These are phyloP conservation scores for Corythucha ciliata DNA, from an alignment of 2,888 invertebrate species.

Conservation along the genomic window DNA sequence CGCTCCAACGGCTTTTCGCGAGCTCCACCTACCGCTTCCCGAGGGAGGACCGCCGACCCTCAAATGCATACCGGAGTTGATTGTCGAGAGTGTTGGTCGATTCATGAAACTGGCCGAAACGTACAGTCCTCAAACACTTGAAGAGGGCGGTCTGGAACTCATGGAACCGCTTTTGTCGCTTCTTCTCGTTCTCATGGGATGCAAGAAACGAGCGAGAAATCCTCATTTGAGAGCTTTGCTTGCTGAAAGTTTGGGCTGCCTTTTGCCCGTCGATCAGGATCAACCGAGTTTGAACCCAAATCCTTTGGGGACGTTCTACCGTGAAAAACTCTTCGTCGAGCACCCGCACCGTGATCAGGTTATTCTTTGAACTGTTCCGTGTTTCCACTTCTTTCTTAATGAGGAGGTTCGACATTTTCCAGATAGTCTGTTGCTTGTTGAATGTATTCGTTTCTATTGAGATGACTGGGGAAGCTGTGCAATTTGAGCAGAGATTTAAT, in stretches of 20 bases:
- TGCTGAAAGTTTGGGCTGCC: slow-evolving; percentile 79
- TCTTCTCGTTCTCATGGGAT: slow-evolving; percentile 82
- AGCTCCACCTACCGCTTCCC: slow-evolving; percentile 55
- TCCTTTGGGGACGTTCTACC: slow-evolving; percentile 48
- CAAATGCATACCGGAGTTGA: slow-evolving; percentile 80
- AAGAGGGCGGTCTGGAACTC: slow-evolving; percentile 54
- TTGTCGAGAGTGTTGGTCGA: slow-evolving; percentile 78
- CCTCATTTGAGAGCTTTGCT: slow-evolving; percentile 85
- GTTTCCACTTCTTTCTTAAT: not conserved
- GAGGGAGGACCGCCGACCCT: slow-evolving; percentile 57
- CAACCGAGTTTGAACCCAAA: slow-evolving; percentile 38
- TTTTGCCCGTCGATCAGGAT: slow-evolving; percentile 54
- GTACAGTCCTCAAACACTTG: slow-evolving; percentile 54
- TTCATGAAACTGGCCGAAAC: slow-evolving; percentile 55
- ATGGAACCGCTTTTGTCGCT: slow-evolving; percentile 63
- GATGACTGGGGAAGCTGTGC: slow-evolving; percentile 91
- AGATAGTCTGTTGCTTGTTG: slow-evolving; percentile 71
- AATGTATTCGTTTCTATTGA: slow-evolving; percentile 96
- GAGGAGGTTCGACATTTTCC: slow-evolving; percentile 31
- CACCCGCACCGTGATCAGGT: slow-evolving; percentile 66
- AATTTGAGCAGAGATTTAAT: slow-evolving; percentile 94
- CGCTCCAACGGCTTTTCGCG: slow-evolving; percentile 50
- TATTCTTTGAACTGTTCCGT: slow-evolving; percentile 19
- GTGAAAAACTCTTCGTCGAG: slow-evolving; percentile 59
- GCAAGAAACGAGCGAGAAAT: slow-evolving; percentile 63